These are phyloP conservation scores for Meta bourneti DNA, from an alignment of 2,888 invertebrate species.

Conservation along the genomic window DNA sequence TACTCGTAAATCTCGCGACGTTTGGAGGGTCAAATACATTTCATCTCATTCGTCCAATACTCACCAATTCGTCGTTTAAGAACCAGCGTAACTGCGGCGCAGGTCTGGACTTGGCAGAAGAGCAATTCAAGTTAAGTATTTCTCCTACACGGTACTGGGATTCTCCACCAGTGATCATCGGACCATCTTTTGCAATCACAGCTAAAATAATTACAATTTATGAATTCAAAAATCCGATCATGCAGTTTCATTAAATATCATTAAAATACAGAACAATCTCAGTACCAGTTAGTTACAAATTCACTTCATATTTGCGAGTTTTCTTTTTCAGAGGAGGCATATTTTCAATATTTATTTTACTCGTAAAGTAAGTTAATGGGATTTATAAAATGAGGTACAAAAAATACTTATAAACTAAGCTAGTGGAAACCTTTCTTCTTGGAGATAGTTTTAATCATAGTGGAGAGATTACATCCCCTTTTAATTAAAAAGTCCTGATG, in stretches of 20 bases:
- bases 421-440: neutral
- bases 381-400: neutral
- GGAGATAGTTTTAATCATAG: neutral
- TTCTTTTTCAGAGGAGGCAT: neutral
- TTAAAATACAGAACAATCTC: neutral
- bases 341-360: neutral
- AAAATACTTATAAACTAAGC: neutral
- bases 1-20: too few relatives aligned
- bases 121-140: constrained; percentile 75
- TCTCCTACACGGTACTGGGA: constrained; percentile 72
- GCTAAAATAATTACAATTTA: constrained; percentile 23
- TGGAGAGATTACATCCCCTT: neutral
- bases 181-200: constrained; percentile 72
- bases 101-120: constrained; percentile 74
- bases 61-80: constrained; percentile 75
- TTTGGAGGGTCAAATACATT: neutral
- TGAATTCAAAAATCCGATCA: neutral
- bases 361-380: neutral
- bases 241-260: neutral
- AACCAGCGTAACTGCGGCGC: constrained; percentile 75
- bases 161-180: constrained; percentile 74
- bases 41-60: neutral
- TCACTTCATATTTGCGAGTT: neutral
- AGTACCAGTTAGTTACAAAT: neutral
- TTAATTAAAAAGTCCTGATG: neutral